Base-by-base conservation (phyloP, 2,113 vertebrate genomes). In the Tachysurus fulvidraco region DNA sequence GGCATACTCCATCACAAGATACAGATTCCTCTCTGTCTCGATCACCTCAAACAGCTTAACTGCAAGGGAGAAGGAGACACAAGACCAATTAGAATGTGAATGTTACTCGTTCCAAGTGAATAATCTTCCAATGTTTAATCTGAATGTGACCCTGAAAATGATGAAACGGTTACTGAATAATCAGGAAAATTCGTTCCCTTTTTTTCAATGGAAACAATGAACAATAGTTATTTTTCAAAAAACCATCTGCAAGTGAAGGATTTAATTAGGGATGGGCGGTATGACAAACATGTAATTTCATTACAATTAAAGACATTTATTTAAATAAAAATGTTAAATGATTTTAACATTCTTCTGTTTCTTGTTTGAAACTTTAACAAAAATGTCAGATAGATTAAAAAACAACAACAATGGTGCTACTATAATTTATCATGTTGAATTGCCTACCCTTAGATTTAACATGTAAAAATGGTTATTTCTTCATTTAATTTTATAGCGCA, bases 21-120 rank as follows among this genome's bases (percentile, higher is more conserved):
- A 97, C 79, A 97, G 95, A 28, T 96, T 97, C 93, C 96, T 97
- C 93, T 97, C 96, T 17, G 96, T 97, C 94, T 97, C 96, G 89
- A 97, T 97, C 86, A 97, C 96, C 95, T 97, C 96, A 92, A 97
- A 97, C 91, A 97, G 93, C 90, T 97, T 97, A 91, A 97, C 96
- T 97, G 87, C 21, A 74, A 30, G 21, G 74, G 28, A 60, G 21
- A 50, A 64, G 44, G 36, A 73, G 23, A 83, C 7, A 41, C 11
- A 83, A 5, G 59, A 65, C n/a, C 30, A 52, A 52, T 71, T 36
- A 52, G 7, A 55, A 55, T 13, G 21, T 0, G 19, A 1, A 28
- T 50, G 30, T 62, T 16, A n/a, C 46, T 67, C 5, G 78, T 67
- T 83, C n/a, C 64, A 10, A 19, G n/a, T 23, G 44, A 86, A 74